Evolutionary conservation across 2,888 invertebrate genomes (phyloP), one percentile per base, ranked within the genome.

Genomic region (Blomia tropicalis): DNA sequence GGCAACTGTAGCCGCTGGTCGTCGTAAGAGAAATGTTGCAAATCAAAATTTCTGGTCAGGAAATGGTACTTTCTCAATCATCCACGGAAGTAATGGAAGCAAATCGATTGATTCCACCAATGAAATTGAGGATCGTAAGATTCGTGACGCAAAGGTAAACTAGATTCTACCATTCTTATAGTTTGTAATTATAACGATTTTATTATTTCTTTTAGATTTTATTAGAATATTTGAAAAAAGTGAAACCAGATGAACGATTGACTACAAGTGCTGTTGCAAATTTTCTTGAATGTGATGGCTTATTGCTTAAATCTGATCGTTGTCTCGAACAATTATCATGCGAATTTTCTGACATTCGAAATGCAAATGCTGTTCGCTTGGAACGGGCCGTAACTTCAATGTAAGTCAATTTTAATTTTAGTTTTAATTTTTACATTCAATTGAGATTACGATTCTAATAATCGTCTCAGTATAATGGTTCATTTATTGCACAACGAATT

Each of bases 311-410:
- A 1, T 64, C 65, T 14, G 68, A 69, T 25, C 69, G 68, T 25
- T 69, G 69, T 43, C 53, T 69, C 22, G 68, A 69, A 51, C 63
- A 68, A 58, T 58, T 69, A 36, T 64, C 68, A 5, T 69, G 69
- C 47, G 68, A 69, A 58, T 69, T 68, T 43, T 65, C 64, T 4
- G 67, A 68, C 44, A 66, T 65, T 2, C 64, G 63, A 23, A 65
- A 66, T 54, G 54, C 43, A 30, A 44, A 65, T 19, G 67, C 66
- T 2, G 64, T 65, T 1, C 64, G 66, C 25, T 56, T 69, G 23
- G 68, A 69, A 27, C 63, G 64, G 36, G 66, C 66, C 1, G 69
- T 69, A 23, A 67, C 68, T 3, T 68, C 68, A 17, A 66, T 69
- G 69, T 68, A 64, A 65, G 67, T 59, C 32, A 11, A 2, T 7